Evolutionary conservation across 2,113 vertebrate species (phyloP), one percentile per base, ranked within the genome.

Genomic region (Poecile atricapillus): DNA sequence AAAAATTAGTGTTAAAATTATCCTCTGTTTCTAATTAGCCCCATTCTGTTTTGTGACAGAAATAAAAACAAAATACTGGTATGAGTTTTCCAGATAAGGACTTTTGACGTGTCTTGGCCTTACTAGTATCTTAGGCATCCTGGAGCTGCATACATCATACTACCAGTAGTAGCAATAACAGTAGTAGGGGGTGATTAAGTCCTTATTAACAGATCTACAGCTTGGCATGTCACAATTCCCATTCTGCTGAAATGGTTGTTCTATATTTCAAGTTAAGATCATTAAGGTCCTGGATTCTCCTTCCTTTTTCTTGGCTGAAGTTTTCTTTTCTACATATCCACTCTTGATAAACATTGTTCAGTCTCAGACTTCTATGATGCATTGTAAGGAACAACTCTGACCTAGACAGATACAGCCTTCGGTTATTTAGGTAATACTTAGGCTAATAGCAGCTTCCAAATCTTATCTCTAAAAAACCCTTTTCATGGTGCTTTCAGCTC

Each of bases 101-200:
- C 24, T 74, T 62, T 1, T 27, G 20, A 4, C 4, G 30, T 70
- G 43, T 74, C 37, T 91, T 55, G 24, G n/a, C 0, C 0, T 10
- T 22, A 27, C 5, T 4, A 11, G 2, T 33, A 33, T 37, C 47
- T 52, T 39, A 30, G 21, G 22, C 22, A 84, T 23, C 27, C 13
- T 58, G 16, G 27, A 80, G 31, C 52, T 52, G 12, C 31, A 15
- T 8, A 56, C 3, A 13, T 39, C 8, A 15, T 19, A 49, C 17
- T 18, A 16, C 14, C 35, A 44, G 10, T 27, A 69, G 31, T 3
- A 44, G 37, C 63, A 76, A 13, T 67, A 59, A 50, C 9, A 62
- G 22, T 20, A 62, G n/a, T 30, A 59, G 3, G 13, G 9, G 6
- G 2, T 6, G 7, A 53, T 62, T 39, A 59, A 49, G 13, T 30